Percentiles rank a stretch among this genome's conserved stretches.
phyloP scores from a whole-genome alignment of 2,797 vertebrate genomes.

The Ceryle rudis region DNA sequence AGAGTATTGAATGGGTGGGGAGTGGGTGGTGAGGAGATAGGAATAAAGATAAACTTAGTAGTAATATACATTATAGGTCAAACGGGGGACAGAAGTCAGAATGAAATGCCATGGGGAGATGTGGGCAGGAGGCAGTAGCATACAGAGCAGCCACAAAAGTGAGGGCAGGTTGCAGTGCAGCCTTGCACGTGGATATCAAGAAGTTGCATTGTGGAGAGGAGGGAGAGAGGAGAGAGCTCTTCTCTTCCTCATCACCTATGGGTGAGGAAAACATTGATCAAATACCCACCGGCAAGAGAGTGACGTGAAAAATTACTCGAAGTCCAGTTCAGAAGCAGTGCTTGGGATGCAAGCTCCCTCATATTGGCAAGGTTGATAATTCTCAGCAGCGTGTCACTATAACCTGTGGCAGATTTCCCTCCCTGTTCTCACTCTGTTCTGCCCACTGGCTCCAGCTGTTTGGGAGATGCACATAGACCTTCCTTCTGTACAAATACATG shows the following conservation, averaged over 20 bases:
- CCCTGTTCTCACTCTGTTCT: neutral
- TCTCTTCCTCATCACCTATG: neutral
- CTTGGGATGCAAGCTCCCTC: neutral
- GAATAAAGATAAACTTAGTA: neutral
- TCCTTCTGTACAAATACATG: neutral
- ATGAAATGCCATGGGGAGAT: neutral
- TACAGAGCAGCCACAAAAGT: neutral
- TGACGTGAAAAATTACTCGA: neutral
- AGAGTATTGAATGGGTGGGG: neutral
- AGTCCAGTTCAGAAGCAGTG: neutral
- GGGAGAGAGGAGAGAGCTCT: neutral
- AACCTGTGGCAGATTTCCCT: neutral
- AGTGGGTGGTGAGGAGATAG: neutral
- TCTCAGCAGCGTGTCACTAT: neutral
- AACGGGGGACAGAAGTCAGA: neutral
- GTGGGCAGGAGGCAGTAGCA: neutral
- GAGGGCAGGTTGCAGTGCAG: neutral
- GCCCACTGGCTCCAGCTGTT: neutral
- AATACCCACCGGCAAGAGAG: neutral
- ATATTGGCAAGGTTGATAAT: neutral
- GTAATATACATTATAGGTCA: neutral
- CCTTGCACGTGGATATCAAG: neutral
- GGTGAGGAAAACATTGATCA: neutral
- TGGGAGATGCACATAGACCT: neutral
- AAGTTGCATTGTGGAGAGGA: neutral